Percentiles rank a stretch among this genome's conserved stretches.
phyloP scores from a whole-genome alignment of 2,888 invertebrate genomes.

The Neoitamus cyanurus region DNA sequence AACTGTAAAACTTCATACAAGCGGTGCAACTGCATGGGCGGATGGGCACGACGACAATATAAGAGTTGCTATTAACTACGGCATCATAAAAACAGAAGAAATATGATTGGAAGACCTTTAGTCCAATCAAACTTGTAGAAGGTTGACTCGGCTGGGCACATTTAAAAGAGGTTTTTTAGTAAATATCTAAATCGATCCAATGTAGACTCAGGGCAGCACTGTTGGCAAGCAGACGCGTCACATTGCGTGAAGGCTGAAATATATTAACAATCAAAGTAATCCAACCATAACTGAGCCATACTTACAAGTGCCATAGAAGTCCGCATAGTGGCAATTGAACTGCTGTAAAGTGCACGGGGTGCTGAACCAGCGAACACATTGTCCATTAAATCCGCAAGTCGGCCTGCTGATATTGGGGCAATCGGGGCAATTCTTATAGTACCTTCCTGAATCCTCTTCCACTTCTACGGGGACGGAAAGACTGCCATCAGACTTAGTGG shows the following conservation, averaged over 20 bases:
- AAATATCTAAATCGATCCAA: not conserved
- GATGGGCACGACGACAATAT: no score
- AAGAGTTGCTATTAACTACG: no score
- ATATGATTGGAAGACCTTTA: no score
- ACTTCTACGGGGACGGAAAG: not conserved
- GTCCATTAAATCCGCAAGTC: not conserved
- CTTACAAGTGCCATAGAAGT: not conserved
- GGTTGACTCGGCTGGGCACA: no score
- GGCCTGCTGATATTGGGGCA: not conserved
- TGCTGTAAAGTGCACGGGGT: not conserved
- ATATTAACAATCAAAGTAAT: not conserved
- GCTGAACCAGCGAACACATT: not conserved
- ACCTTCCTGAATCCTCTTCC: not conserved
- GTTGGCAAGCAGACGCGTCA: not conserved
- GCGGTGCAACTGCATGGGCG: no score
- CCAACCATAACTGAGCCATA: not conserved
- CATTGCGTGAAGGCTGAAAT: not conserved
- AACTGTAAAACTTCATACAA: no score
- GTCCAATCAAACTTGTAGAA: no score
- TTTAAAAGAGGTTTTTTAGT: not conserved
- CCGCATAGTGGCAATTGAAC: not conserved
- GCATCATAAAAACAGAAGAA: no score
- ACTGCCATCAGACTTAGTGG: not conserved
- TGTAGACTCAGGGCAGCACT: not conserved
- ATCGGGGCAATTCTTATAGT: not conserved